Evolutionary conservation across 2,113 vertebrate species (phyloP), one percentile per base, ranked within the genome.

Genomic region (Australoheros scitulus): DNA sequence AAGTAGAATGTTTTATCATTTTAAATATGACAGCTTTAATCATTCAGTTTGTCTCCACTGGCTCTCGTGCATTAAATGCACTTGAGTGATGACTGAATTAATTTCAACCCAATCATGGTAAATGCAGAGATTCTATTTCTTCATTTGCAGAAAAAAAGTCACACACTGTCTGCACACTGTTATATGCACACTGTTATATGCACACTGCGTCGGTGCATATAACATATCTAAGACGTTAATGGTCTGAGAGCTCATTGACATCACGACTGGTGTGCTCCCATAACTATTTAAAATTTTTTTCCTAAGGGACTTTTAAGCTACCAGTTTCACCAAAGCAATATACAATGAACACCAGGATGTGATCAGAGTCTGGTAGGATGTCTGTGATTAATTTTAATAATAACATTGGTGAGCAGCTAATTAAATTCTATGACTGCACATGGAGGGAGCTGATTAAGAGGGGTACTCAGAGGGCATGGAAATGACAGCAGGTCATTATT

Each of bases 321-420:
- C 22, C 1, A 1, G 61, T 78, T 81, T 82, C 38, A 43, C 52
- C 29, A 55, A 76, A 65, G 61, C 59, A 57, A 82, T 77, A 55
- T 76, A 24, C 52, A 86, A 41, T 65, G 52, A 77, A 59, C 61
- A 60, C 68, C 24, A 34, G n/a, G 76, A 68, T 79, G 34, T 84
- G 68, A 80, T 88, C 77, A 79, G 61, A 78, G 60, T 85, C 79
- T 80, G 61, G 61, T 61, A 70, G 77, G 85, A 78, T 60, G 72
- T 76, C 81, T 88, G 77, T 85, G 80, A 92, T 90, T 91, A 87
- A 79, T 85, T 90, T 89, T 86, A 91, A 90, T 89, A 87, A 93
- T 89, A 91, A 82, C 84, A 72, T 86, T 85, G 76, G 72, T 85
- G 81, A 86, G 84, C 76, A 91, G 77, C 84, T 91, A 91, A 94